phyloP scores from a whole-genome alignment of 2,888 invertebrate species.

The Agrilus cyanescens region DNA sequence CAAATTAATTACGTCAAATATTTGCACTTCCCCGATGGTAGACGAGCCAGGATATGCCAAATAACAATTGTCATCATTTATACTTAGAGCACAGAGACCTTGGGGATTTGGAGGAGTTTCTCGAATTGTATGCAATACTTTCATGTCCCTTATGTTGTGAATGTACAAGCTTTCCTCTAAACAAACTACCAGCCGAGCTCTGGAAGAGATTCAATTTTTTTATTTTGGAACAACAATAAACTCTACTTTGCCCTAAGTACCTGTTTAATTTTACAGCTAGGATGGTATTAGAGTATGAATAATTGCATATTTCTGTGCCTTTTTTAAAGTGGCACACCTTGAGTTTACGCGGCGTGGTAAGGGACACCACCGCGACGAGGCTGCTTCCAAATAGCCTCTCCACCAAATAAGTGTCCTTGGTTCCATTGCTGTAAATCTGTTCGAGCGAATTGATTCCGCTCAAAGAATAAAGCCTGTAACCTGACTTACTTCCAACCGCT shows the following conservation, averaged over 20 bases:
- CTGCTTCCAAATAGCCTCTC: constrained; percentile 96
- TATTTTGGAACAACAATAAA: constrained; percentile 2
- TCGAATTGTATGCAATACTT: constrained; percentile 92
- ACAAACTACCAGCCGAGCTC: constrained; percentile 78
- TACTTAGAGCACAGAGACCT: constrained; percentile 83
- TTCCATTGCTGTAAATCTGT: constrained; percentile 76
- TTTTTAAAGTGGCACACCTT: constrained; percentile 97
- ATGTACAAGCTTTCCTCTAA: constrained; percentile 95
- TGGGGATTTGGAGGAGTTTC: constrained; percentile 93
- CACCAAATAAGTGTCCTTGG: constrained; percentile 80
- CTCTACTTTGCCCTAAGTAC: constrained; percentile 48
- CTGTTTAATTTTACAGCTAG: constrained; percentile 91
- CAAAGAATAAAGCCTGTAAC: constrained; percentile 81
- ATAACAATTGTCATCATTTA: constrained; percentile 77
- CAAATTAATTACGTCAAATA: constrained; percentile 85
- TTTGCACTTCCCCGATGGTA: constrained; percentile 88
- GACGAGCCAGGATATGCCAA: constrained; percentile 95
- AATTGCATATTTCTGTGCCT: constrained; percentile 96
- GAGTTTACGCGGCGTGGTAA: constrained; percentile 79
- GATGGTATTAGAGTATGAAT: constrained; percentile 88
- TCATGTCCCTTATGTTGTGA: constrained; percentile 97
- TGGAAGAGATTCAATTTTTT: constrained; percentile 9
- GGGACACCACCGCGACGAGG: constrained; percentile 87
- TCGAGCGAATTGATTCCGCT: constrained; percentile 75
- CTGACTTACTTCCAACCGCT: constrained; percentile 83